phyloP scores from a whole-genome alignment of 2,113 vertebrate species.

The Mola mola region DNA sequence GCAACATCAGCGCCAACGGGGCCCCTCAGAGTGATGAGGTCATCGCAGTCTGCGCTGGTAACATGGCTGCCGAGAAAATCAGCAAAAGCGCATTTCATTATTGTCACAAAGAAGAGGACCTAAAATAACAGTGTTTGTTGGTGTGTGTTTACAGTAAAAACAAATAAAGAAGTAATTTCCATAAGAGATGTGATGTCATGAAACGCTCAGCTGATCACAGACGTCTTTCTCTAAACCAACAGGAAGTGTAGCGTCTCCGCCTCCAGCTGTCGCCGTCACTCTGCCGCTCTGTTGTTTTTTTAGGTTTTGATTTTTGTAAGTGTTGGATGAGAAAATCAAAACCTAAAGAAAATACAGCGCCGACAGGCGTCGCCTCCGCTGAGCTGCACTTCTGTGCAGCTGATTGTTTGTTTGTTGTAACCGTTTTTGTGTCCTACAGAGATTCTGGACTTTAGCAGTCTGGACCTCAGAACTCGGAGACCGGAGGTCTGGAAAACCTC shows the following conservation, averaged over 20 bases:
- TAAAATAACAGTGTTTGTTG: too few relatives aligned
- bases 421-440: too few relatives aligned
- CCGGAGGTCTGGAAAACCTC: background rate
- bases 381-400: background rate
- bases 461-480: conserved; percentile 11
- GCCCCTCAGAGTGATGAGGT: conserved; percentile 27
- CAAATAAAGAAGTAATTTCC: too few relatives aligned
- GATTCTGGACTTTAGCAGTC: conserved; percentile 21
- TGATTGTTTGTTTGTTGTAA: background rate
- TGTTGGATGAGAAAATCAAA: conserved; percentile 78
- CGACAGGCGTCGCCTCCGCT: conserved; percentile 34
- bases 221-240: too few relatives aligned
- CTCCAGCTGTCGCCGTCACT: background rate
- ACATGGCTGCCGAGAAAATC: background rate
- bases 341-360: conserved; percentile 78
- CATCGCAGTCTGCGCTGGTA: conserved; percentile 6
- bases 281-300: conserved; percentile 81
- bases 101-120: too few relatives aligned
- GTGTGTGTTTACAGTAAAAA: background rate
- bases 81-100: too few relatives aligned
- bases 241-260: background rate
- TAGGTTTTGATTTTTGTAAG: conserved; percentile 84
- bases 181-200: too few relatives aligned
- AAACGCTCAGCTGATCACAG: too few relatives aligned
- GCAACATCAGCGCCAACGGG: conserved; percentile 30